Percentiles rank a stretch among this genome's conserved stretches.
Evolutionary conservation across 2,888 invertebrate species (phyloP).

Genomic region (Drosophila fulvimacula): DNA sequence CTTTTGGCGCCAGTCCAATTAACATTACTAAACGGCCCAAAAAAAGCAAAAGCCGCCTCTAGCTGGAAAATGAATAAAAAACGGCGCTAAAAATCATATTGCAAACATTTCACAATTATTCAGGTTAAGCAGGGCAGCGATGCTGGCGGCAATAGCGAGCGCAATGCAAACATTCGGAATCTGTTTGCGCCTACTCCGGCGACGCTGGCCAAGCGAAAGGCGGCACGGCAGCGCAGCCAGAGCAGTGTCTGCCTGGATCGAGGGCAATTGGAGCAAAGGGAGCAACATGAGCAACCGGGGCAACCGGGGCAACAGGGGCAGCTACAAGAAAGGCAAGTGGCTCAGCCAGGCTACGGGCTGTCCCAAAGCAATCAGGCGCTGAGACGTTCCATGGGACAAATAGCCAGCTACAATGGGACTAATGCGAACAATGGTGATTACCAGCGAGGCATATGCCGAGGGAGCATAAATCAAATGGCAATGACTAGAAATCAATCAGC

Average conservation of each 20-base stretch:
- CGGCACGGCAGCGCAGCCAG: constrained; percentile 64
- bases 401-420: constrained; percentile 56
- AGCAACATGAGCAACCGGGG: constrained; percentile 1
- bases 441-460: constrained; percentile 23
- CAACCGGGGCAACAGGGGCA: constrained; percentile 2
- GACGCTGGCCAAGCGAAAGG: constrained; percentile 57
- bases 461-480: constrained; percentile 75
- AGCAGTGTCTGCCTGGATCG: constrained; percentile 70
- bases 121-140: constrained; percentile 73
- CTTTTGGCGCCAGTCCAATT: constrained; percentile 51
- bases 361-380: constrained; percentile 40
- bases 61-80: constrained; percentile 30
- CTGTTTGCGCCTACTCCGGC: constrained; percentile 73
- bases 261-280: background rate
- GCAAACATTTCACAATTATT: constrained; percentile 68
- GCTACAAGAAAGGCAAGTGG: background rate
- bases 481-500: constrained; percentile 74
- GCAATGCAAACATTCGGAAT: constrained; percentile 80
- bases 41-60: constrained; percentile 44
- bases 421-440: constrained; percentile 47
- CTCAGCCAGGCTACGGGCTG: constrained; percentile 13
- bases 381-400: constrained; percentile 70
- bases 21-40: constrained; percentile 55
- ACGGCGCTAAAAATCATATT: constrained; percentile 45
- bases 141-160: constrained; percentile 58